A percentile compares a stretch with the other conserved stretches of the same genome.
Conservation (phyloP, 2,888 invertebrate genomes). For the Apamea epomidion region DNA sequence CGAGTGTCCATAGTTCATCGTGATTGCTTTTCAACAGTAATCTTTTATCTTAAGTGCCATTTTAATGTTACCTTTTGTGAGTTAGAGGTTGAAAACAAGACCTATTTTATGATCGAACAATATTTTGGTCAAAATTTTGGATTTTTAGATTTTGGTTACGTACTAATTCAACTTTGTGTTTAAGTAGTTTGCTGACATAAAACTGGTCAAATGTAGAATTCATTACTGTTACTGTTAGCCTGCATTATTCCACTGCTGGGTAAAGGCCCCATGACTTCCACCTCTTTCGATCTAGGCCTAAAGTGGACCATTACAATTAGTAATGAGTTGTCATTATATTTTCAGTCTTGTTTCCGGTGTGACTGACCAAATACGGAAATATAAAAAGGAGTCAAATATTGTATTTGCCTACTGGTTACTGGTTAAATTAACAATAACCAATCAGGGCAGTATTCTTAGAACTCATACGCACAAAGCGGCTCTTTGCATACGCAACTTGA, state of each 20-base stretch:
- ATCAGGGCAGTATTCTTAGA: too few species aligned
- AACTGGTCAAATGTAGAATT: too few species aligned
- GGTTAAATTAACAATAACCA: neutral
- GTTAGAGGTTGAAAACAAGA: neutral
- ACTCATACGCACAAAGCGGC: too few species aligned
- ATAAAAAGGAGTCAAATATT: neutral
- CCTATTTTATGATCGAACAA: neutral
- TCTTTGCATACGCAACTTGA: too few species aligned
- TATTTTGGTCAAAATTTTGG: neutral
- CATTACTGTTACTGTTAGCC: too few species aligned
- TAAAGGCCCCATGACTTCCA: too few species aligned
- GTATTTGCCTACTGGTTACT: neutral
- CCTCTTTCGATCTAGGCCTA: too few species aligned
- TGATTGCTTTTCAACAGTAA: constrained; percentile 20
- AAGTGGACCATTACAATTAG: too few species aligned
- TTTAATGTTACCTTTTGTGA: neutral
- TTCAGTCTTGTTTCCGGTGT: neutral
- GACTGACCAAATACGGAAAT: neutral
- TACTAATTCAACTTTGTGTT: neutral
- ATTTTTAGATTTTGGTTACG: neutral
- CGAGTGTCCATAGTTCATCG: constrained; percentile 30
- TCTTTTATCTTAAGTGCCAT: neutral
- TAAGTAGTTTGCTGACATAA: neutral
- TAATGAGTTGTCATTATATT: too few species aligned
- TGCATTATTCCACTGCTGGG: too few species aligned